Percentiles rank a stretch among this genome's conserved stretches.
Conservation (phyloP, 2,888 invertebrate species). For the Parnassius mnemosyne region DNA sequence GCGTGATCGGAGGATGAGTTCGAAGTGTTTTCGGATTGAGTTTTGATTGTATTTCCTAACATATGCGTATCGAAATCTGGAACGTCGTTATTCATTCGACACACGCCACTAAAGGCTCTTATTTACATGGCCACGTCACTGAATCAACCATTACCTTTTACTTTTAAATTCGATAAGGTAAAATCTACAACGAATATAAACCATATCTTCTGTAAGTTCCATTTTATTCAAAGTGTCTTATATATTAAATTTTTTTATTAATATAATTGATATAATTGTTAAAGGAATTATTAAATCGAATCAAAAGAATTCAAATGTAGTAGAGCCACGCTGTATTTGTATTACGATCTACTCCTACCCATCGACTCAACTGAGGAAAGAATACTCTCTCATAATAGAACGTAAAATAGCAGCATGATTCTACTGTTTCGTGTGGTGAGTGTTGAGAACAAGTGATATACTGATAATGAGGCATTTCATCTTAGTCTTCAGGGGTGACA, state of each 20-base stretch:
- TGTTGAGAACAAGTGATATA: too few species aligned
- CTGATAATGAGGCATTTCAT: too few species aligned
- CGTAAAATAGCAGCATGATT: too few species aligned
- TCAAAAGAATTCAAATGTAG: too few species aligned
- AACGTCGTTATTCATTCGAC: slow-evolving; percentile 63
- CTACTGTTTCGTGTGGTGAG: too few species aligned
- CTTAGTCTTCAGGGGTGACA: too few species aligned
- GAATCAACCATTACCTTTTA: slow-evolving; percentile 62
- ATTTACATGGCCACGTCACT: slow-evolving; percentile 49
- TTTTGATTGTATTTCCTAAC: slow-evolving; percentile 67
- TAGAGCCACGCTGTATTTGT: too few species aligned
- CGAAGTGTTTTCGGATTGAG: slow-evolving; percentile 66
- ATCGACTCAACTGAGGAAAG: too few species aligned
- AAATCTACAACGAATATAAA: slow-evolving; percentile 9
- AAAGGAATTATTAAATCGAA: too few species aligned
- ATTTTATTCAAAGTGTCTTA: slow-evolving; percentile 1
- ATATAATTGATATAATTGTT: not conserved
- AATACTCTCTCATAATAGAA: too few species aligned
- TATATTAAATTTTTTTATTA: not conserved
- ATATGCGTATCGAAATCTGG: slow-evolving; percentile 54
- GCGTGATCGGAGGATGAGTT: slow-evolving; percentile 59
- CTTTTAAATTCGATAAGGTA: slow-evolving; percentile 24
- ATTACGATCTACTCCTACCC: too few species aligned
- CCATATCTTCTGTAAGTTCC: not conserved
- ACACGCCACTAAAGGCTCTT: slow-evolving; percentile 53